Base-by-base conservation (phyloP, 2,113 vertebrate genomes). In the Rhinolophus sinicus region DNA sequence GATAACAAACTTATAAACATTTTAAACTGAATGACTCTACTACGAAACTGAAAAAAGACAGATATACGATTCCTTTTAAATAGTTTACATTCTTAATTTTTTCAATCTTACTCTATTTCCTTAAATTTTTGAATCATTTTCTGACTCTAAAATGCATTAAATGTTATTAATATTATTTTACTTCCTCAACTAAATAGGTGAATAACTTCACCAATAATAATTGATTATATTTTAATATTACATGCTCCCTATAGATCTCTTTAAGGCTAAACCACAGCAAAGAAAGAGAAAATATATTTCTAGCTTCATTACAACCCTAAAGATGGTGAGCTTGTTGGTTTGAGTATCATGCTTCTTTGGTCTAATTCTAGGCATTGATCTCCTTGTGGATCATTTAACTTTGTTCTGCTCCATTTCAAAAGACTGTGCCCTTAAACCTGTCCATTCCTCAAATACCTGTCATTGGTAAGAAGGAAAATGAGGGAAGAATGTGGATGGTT, bases 341-440 rank as follows among this genome's bases (percentile, higher is more conserved):
- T 90, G 76, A 88, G 19, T 70, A 90, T 96, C 82, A 78, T 88
- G 62, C n/a, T 78, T 72, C 83, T 92, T 38, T n/a, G 33, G 44
- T 85, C 89, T 93, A 91, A 91, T 88, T 96, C 75, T 60, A 95
- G 82, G 69, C 78, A 97, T 84, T 94, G 92, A 94, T 95, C 75
- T 93, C 56, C 78, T 72, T 84, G 92, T 98, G 92, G 58, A 26
- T 81, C 70, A 97, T 96, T 97, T 97, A 95, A 95, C 92, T 95
- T 92, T 96, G 78, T 84, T 97, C 90, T 97, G 91, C 94, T 97
- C 78, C 93, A 89, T 97, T 98, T 96, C 88, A 94, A 85, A 97
- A 97, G 58, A 89, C 62, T 44, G 33, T 69, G 40, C 44, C 50
- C 54, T 96, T 96, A 90, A 97, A 92, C 62, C 19, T 93, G 88